These are phyloP conservation scores for Coendou prehensilis DNA, from an alignment of 2,797 vertebrate genomes.

Conservation along the genomic window DNA sequence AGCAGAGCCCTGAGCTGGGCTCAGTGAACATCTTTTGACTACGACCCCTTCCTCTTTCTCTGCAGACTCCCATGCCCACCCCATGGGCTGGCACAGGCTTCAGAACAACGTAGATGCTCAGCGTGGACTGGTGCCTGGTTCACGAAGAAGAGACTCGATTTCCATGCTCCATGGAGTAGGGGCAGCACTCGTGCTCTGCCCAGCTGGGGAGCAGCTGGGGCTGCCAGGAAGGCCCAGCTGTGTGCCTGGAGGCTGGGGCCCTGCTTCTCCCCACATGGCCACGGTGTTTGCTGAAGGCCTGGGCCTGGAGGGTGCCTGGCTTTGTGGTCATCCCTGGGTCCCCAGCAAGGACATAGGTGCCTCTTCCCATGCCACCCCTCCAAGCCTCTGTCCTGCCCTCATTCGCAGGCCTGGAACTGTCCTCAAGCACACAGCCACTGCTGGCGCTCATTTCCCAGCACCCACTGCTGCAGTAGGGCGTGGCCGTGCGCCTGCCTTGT, in stretches of 20 bases:
- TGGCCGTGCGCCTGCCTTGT: neutral
- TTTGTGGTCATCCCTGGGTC: too few relatives aligned
- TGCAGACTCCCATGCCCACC: neutral
- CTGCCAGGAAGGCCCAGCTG: neutral
- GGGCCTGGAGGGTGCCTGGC: neutral
- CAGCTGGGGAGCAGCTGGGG: neutral
- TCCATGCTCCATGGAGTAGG: neutral
- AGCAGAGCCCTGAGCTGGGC: neutral
- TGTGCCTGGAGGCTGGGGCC: too few relatives aligned
- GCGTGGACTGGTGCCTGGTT: neutral
- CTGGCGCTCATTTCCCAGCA: neutral
- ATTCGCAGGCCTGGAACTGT: neutral
- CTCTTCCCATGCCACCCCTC: neutral
- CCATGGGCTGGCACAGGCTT: neutral
- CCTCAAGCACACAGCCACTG: neutral
- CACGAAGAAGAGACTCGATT: neutral
- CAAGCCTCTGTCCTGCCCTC: neutral
- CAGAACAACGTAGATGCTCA: neutral
- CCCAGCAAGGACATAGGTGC: neutral
- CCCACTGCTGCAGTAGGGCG: neutral
- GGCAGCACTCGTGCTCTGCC: too few relatives aligned
- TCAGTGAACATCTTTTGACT: too few relatives aligned
- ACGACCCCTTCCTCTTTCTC: too few relatives aligned
- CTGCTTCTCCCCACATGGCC: neutral
- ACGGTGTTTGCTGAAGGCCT: neutral